phyloP scores from a whole-genome alignment of 2,888 invertebrate species.

The Pandemis corylana region DNA sequence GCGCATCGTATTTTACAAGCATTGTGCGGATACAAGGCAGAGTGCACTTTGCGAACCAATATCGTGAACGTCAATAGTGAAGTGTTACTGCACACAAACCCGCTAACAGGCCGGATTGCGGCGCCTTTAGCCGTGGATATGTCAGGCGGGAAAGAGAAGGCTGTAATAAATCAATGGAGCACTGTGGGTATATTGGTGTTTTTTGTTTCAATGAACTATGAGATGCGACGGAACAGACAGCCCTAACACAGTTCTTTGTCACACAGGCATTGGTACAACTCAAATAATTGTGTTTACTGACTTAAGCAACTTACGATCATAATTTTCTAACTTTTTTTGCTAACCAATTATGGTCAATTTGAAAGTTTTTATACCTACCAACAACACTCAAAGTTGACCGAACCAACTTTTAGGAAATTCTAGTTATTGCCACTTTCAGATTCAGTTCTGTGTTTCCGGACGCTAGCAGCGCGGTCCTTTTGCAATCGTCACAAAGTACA shows the following conservation, averaged over 20 bases:
- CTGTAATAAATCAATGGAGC: background rate
- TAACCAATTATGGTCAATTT: too few relatives aligned
- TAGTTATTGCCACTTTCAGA: slow-evolving; percentile 3
- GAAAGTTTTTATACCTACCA: background rate
- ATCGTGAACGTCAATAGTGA: slow-evolving; percentile 36
- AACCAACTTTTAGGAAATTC: background rate
- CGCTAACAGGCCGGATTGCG: slow-evolving; percentile 8
- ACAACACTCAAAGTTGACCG: background rate
- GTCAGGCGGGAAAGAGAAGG: background rate
- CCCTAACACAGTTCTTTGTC: too few relatives aligned
- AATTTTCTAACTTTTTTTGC: too few relatives aligned
- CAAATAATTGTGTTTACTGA: too few relatives aligned
- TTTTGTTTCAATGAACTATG: background rate
- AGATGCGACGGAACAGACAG: background rate
- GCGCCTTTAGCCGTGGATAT: background rate
- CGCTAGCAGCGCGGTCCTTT: slow-evolving; percentile 22
- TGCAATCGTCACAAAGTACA: slow-evolving; percentile 2
- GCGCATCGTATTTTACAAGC: slow-evolving; percentile 29
- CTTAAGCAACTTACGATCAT: too few relatives aligned
- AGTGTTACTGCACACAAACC: slow-evolving; percentile 31
- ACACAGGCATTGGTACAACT: too few relatives aligned
- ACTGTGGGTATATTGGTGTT: background rate
- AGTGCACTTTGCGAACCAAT: slow-evolving; percentile 29
- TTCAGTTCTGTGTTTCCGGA: background rate
- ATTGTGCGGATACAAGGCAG: slow-evolving; percentile 20